phyloP scores from a whole-genome alignment of 2,797 vertebrate species.

The Siniperca obscura region DNA sequence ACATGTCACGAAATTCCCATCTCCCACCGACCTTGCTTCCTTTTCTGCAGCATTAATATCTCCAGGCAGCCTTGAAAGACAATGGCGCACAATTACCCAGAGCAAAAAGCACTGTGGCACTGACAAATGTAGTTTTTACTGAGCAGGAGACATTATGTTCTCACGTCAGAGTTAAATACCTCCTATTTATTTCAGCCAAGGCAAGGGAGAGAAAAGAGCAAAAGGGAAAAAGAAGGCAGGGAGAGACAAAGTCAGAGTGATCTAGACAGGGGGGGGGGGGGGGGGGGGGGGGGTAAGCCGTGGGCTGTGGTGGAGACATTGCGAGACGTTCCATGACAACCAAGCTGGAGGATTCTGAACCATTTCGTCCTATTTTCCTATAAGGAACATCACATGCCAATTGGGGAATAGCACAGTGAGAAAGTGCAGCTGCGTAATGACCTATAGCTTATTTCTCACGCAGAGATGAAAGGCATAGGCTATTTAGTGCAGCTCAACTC shows the following conservation, averaged over 20 bases:
- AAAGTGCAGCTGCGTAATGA: conserved; percentile 62
- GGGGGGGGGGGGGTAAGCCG: conserved; percentile 60
- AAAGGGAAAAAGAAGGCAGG: conserved; percentile 42
- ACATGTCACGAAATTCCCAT: conserved; percentile 63
- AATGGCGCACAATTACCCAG: conserved; percentile 82
- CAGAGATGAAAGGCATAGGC: conserved; percentile 24
- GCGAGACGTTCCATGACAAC: conserved; percentile 83
- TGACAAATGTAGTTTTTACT: conserved; percentile 87
- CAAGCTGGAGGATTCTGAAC: conserved; percentile 71
- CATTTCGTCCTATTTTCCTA: conserved; percentile 67
- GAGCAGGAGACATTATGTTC: conserved; percentile 82
- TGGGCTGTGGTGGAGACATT: conserved; percentile 67
- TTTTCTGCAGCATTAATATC: conserved; percentile 75
- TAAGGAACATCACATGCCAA: conserved; percentile 66
- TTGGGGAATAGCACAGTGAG: conserved; percentile 57
- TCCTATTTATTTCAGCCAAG: conserved; percentile 82
- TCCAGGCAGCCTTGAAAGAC: conserved; percentile 80
- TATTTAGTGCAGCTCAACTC: conserved; percentile 37
- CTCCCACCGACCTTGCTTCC: conserved; percentile 67
- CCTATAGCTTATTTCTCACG: conserved; percentile 61
- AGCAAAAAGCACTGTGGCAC: conserved; percentile 82
- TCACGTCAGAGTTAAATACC: conserved; percentile 84
- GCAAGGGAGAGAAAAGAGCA: conserved; percentile 50
- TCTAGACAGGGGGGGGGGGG: conserved; percentile 66
- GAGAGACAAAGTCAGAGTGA: conserved; percentile 64